A percentile compares a stretch with the other conserved stretches of the same genome.
phyloP scores from a whole-genome alignment of 2,113 vertebrate genomes.

The Rhodinocichla rosea region DNA sequence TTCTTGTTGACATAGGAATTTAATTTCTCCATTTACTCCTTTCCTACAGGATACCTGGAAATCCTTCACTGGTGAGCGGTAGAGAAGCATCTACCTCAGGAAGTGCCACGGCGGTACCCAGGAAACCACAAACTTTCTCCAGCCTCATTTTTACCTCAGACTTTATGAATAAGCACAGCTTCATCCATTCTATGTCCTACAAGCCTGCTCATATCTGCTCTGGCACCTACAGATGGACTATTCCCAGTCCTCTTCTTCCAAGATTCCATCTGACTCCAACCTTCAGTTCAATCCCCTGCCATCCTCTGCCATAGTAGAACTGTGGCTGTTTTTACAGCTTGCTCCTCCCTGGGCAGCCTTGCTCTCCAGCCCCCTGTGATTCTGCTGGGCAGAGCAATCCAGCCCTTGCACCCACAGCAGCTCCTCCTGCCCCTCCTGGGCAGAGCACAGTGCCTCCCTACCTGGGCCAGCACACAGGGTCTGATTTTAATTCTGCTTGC shows the following conservation, averaged over 20 bases:
- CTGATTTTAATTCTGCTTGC: background rate
- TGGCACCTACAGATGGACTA: background rate
- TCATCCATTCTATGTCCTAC: background rate
- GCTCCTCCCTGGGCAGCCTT: background rate
- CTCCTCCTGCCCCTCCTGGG: background rate
- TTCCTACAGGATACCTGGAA: background rate
- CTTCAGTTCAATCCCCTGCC: fast-evolving
- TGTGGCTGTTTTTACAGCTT: background rate
- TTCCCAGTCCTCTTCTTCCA: background rate
- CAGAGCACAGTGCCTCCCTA: background rate
- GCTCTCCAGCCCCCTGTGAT: background rate
- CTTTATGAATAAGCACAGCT: background rate
- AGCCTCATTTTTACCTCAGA: background rate
- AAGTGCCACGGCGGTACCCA: background rate
- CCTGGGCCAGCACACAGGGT: background rate
- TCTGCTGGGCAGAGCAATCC: background rate
- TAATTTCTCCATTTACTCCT: background rate
- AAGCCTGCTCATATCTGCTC: background rate
- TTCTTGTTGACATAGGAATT: background rate
- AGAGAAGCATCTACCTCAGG: background rate
- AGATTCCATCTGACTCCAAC: background rate
- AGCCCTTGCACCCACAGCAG: background rate
- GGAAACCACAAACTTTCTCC: background rate
- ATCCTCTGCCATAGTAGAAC: background rate
- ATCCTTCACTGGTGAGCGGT: background rate